These are phyloP conservation scores for Fringilla coelebs DNA, from an alignment of 2,797 vertebrate species.

Conservation along the genomic window DNA sequence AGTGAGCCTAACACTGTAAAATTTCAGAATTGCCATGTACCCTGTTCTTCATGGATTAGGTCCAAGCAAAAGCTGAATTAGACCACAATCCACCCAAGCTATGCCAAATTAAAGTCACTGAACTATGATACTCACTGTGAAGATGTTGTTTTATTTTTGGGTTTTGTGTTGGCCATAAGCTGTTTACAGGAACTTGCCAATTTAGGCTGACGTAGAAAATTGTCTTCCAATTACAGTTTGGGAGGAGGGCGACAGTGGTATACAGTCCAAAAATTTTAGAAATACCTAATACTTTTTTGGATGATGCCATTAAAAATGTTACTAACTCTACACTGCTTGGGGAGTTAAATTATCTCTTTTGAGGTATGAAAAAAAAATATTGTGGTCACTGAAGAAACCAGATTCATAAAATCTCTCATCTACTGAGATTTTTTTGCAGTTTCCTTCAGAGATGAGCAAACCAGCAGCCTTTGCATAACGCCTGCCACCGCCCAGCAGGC, in stretches of 20 bases:
- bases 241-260: not conserved
- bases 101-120: not conserved
- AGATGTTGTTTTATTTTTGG: fast-evolving
- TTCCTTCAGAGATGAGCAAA: not conserved
- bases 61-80: not conserved
- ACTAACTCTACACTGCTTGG: not conserved
- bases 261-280: not conserved
- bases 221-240: not conserved
- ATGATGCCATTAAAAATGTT: not conserved
- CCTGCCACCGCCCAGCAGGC: not conserved
- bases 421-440: not conserved
- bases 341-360: not conserved
- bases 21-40: not conserved
- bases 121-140: not conserved
- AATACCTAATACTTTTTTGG: not conserved
- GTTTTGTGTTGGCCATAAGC: not conserved
- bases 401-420: not conserved
- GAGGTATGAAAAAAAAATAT: not conserved
- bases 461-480: fast-evolving
- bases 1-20: not conserved
- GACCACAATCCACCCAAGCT: not conserved
- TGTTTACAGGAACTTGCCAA: not conserved
- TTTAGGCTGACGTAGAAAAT: not conserved
- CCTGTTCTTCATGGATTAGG: not conserved
- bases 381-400: not conserved